A percentile compares a stretch with the other conserved stretches of the same genome.
Conservation (phyloP, 2,888 invertebrate genomes). For the Netelia melanura region DNA sequence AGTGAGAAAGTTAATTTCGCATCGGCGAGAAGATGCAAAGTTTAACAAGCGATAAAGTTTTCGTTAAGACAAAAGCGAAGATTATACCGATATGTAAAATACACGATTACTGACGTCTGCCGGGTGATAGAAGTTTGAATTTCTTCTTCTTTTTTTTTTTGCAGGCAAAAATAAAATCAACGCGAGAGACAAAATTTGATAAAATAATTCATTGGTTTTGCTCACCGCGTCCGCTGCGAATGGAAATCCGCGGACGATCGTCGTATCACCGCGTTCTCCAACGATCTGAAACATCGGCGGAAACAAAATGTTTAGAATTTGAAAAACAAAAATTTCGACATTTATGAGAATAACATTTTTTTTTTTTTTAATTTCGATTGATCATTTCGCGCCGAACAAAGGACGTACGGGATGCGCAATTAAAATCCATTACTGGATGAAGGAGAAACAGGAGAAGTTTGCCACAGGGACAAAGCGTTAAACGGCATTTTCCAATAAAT, state of each 20-base stretch:
- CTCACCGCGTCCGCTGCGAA: slow-evolving; percentile 53
- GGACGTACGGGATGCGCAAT: too few species aligned
- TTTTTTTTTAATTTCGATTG: too few species aligned
- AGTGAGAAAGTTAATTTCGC: slow-evolving; percentile 28
- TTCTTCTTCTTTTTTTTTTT: not conserved
- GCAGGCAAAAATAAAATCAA: too few species aligned
- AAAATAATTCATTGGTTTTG: not conserved
- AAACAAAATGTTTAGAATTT: not conserved
- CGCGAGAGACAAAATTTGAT: not conserved
- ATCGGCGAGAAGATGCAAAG: not conserved
- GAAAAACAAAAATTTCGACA: not conserved
- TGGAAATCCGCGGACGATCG: slow-evolving; percentile 53
- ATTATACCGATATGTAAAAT: slow-evolving; percentile 16
- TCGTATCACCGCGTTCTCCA: slow-evolving; percentile 33
- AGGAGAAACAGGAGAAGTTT: too few species aligned
- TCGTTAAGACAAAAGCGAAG: slow-evolving; percentile 1
- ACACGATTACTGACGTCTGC: slow-evolving; percentile 23
- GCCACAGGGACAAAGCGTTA: too few species aligned
- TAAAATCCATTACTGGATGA: too few species aligned
- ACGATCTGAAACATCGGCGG: slow-evolving; percentile 40
- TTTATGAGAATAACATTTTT: too few species aligned
- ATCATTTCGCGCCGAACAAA: too few species aligned
- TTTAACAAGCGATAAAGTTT: slow-evolving; percentile 45
- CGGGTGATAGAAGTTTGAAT: slow-evolving; percentile 4
- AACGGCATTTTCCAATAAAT: too few species aligned